Base-by-base conservation (phyloP, 2,113 vertebrate species). In the Phyllostomus discolor region DNA sequence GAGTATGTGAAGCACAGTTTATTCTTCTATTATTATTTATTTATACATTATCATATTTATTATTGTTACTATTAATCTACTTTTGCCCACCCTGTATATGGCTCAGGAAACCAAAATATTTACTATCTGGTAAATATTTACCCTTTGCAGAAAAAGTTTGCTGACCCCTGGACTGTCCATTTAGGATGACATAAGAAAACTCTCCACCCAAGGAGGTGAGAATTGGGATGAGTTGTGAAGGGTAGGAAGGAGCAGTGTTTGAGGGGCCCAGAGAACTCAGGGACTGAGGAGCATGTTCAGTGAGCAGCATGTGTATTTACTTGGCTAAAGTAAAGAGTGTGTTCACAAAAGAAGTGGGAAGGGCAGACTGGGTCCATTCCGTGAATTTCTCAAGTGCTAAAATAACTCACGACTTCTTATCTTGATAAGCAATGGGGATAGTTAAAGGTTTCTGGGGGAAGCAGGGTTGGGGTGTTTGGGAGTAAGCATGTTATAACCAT, bases 301-400 rank as follows among this genome's bases (percentile, higher is more conserved):
- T 24, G 83, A 85, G 46, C 19, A 4, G 28, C 33, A 1, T 10
- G 33, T 52, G 41, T 5, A 33, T 69, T 66, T 73, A 48, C 38
- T 33, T 80, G 50, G 48, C 67, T 92, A 38, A 89, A 43, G 52
- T 31, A 50, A 54, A 35, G 31, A 20, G n/a, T 33, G 28, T 26
- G 35, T 35, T 89, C n/a, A 35, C 1, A 10, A 57, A 35, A 91
- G 43, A 94, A 67, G 54, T 16, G 7, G 17, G 43, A 75, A 88
- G 28, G 33, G 2, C 41, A 88, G 75, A 43, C 41, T 24, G 66
- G 43, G 16, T 66, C 31, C 48, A 50, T 66, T 76, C 43, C 35
- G n/a, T 57, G 52, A 88, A 64, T 88, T 85, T 67, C 69, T 94
- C 62, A 85, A 75, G 43, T 78, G n/a, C 24, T 59, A 33, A 72